Conservation (phyloP, 2,888 invertebrate species). For the Xestia rhomboidea region DNA sequence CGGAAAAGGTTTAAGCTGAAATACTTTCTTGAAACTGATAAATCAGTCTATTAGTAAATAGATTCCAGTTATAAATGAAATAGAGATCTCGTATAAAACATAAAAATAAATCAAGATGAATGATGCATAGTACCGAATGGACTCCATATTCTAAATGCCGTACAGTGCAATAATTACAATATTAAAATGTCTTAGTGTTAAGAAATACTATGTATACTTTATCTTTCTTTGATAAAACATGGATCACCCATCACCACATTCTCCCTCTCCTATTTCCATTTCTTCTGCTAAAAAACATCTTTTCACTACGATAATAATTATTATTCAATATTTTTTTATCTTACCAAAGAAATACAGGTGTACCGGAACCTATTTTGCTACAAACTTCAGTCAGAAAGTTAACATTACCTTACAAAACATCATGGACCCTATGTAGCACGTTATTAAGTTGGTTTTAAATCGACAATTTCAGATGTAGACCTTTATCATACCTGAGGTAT, state of each 20-base stretch:
- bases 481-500: background rate
- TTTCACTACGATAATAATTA: background rate
- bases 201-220: background rate
- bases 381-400: background rate
- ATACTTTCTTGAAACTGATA: conserved; percentile 9
- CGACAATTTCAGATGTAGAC: background rate
- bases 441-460: conserved; percentile 5
- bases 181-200: background rate
- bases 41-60: conserved; percentile 21
- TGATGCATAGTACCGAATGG: background rate
- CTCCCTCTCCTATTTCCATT: background rate
- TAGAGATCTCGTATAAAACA: conserved; percentile 5
- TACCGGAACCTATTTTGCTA: background rate
- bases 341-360: background rate
- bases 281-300: background rate
- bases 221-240: background rate
- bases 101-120: conserved; percentile 6
- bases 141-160: background rate
- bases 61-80: conserved; percentile 5
- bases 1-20: background rate
- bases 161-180: background rate
- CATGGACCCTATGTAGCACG: too few relatives aligned
- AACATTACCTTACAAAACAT: background rate
- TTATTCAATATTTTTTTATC: background rate
- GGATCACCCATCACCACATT: background rate